Evolutionary conservation across 2,888 invertebrate species (phyloP).

Genomic region (Hemaris fuciformis): DNA sequence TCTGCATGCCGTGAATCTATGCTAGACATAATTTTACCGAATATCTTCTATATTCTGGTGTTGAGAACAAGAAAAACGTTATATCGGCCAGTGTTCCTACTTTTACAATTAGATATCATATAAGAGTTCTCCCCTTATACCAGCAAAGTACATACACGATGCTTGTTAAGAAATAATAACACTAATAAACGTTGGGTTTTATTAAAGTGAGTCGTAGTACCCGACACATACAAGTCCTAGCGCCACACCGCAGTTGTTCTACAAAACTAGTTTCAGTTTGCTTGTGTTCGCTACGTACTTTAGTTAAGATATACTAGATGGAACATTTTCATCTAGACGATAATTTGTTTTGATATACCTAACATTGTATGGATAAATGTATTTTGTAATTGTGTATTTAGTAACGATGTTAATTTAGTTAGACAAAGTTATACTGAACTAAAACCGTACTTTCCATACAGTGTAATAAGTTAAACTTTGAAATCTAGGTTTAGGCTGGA

Average conservation of each 20-base stretch:
- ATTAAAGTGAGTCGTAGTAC: neutral
- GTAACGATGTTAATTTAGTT: neutral
- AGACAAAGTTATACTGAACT: too few relatives aligned
- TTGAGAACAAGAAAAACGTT: too few relatives aligned
- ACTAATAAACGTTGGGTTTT: conserved; percentile 18
- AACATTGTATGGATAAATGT: neutral
- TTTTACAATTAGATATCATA: neutral
- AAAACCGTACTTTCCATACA: too few relatives aligned
- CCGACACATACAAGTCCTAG: neutral
- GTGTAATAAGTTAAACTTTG: too few relatives aligned
- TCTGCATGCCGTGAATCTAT: too few relatives aligned
- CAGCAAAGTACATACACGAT: neutral
- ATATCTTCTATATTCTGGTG: too few relatives aligned
- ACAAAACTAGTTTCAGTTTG: conserved; percentile 10
- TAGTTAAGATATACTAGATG: neutral
- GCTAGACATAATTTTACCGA: too few relatives aligned
- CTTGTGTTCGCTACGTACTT: neutral
- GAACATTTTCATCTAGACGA: neutral
- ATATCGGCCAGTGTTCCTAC: too few relatives aligned
- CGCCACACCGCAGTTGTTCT: neutral
- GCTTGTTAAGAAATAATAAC: neutral
- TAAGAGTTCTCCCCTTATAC: neutral
- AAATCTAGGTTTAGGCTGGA: too few relatives aligned
- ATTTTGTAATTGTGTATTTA: neutral
- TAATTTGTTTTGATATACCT: neutral